Base-by-base conservation (phyloP, 2,113 vertebrate species). In the Eonycteris spelaea region DNA sequence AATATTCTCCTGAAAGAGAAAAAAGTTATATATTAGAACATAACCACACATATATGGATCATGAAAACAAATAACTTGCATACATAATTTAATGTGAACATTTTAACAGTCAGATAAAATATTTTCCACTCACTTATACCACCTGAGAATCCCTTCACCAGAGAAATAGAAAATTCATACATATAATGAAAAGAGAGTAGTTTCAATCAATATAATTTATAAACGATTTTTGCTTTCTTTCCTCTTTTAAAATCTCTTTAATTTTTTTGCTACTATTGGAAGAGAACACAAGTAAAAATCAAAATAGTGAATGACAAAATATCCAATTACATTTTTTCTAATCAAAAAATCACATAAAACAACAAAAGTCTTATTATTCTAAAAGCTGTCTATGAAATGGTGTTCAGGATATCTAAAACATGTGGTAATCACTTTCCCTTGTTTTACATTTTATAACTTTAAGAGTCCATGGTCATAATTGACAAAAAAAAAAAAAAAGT, bases 11-110 rank as follows among this genome's bases (percentile, higher is more conserved):
- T 9, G 75, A 28, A 13, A 87, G 14, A 73, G 11, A 9, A 35
- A 57, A 65, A 63, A 51, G 67, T 7, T 6, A 63, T 35, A 26
- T 48, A 73, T 68, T 68, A 63, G 5, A 95, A 65, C 30, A 84
- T 0, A 75, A 11, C 2, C 33, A 92, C 26, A 33, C 19, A 22
- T 26, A 15, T 45, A 59, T 59, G 40, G n/a, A 45, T 68, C 13
- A 38, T n/a, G 94, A 67, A 96, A 88, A 71, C 57, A 95, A 67
- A 70, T 71, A 96, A 77, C 38, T 59, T 59, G 11, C 7, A 26
- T 45, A 53, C 57, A 33, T 3, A 82, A 57, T 30, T 45, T 26
- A 90, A 82, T 75, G 13, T 84, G 10, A 80, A 87, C 30, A 90
- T 40, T 45, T 65, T 61, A 84, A 75, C n/a, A 79, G 15, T 93